phyloP scores from a whole-genome alignment of 2,113 vertebrate genomes.

The Damaliscus lunatus region DNA sequence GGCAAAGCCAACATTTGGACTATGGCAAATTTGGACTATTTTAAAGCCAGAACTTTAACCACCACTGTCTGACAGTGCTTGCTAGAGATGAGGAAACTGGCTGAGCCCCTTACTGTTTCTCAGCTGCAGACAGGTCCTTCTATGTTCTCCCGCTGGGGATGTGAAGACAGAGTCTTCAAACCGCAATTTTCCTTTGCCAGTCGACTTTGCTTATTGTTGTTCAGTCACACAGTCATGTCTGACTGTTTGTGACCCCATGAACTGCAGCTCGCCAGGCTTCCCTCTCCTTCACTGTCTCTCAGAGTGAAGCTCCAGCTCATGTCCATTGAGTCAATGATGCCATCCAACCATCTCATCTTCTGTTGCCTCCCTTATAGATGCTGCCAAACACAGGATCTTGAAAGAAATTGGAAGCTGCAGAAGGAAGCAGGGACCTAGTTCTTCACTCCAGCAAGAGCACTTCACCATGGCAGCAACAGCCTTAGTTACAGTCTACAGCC shows the following conservation, averaged over 20 bases:
- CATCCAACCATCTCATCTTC: neutral
- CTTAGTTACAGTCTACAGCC: neutral
- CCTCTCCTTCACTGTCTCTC: neutral
- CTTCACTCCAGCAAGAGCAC: neutral
- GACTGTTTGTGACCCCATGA: neutral
- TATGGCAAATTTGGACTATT: neutral
- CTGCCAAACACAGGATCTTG: neutral
- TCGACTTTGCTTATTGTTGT: neutral
- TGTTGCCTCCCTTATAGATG: neutral
- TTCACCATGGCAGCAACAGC: neutral
- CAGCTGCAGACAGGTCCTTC: neutral
- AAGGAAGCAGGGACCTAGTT: neutral
- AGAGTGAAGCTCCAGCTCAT: neutral
- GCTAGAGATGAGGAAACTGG: neutral
- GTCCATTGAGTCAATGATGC: neutral
- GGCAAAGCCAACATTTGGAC: neutral
- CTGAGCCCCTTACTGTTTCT: neutral
- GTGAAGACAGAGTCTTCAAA: neutral
- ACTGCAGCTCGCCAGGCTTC: neutral
- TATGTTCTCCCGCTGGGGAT: neutral
- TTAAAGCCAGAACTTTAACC: neutral
- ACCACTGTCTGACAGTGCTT: neutral
- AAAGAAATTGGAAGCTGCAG: neutral
- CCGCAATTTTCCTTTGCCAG: neutral
- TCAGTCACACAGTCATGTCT: neutral